A percentile compares a stretch with the other conserved stretches of the same genome.
These are phyloP conservation scores for Burhinus oedicnemus DNA, from an alignment of 2,113 vertebrate species.

Conservation along the genomic window DNA sequence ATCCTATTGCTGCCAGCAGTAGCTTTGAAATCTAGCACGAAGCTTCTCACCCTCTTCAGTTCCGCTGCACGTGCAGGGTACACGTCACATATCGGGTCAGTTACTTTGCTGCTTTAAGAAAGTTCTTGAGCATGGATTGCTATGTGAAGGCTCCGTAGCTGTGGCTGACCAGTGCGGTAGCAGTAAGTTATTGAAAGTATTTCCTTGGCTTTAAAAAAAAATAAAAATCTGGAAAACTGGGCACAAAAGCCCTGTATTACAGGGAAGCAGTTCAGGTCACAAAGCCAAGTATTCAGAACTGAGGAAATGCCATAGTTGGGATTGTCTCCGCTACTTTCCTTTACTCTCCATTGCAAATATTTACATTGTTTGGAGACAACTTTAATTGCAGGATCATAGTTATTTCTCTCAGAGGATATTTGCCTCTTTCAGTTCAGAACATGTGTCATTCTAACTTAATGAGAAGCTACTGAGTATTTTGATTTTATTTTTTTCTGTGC, in stretches of 20 bases:
- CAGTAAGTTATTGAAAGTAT: background rate
- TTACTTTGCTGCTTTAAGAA: background rate
- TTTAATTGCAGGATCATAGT: background rate
- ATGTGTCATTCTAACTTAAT: background rate
- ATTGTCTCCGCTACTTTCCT: background rate
- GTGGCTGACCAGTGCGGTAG: background rate
- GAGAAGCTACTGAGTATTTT: background rate
- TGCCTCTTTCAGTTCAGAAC: background rate
- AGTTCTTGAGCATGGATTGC: background rate
- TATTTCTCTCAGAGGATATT: background rate
- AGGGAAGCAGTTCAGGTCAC: background rate
- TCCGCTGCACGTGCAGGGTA: background rate
- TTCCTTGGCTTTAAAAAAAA: background rate
- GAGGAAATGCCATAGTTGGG: background rate
- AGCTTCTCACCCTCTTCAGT: accelerated
- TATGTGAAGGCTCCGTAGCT: background rate
- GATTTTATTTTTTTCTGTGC: too few relatives aligned
- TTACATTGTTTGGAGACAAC: background rate
- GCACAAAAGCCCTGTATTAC: accelerated
- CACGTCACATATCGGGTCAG: background rate
- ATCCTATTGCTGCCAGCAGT: background rate
- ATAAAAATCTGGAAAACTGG: background rate
- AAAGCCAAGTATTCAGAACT: background rate
- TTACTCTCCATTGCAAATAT: background rate
- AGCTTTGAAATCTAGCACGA: background rate